Conservation (phyloP, 2,888 invertebrate genomes). For the Rotaria macrura region DNA sequence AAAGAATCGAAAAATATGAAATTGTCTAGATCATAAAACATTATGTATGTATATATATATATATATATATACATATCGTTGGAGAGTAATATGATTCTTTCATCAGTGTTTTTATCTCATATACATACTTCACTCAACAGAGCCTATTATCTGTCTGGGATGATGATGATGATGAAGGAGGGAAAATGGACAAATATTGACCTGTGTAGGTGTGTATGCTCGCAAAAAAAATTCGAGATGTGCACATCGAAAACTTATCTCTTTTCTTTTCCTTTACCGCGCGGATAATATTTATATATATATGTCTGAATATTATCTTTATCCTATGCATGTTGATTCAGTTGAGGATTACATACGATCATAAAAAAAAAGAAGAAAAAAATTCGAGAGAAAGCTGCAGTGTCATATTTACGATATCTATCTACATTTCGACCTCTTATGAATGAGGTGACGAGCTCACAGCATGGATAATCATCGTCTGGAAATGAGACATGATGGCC, state of each 20-base stretch:
- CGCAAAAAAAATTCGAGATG: background rate
- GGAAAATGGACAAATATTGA: background rate
- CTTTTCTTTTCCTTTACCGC: background rate
- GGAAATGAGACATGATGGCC: constrained; percentile 1
- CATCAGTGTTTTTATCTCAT: background rate
- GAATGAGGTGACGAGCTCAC: constrained; percentile 1
- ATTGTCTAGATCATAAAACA: background rate
- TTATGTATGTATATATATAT: background rate
- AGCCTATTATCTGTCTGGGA: background rate
- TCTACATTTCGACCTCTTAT: background rate
- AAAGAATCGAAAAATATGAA: background rate
- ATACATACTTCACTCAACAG: background rate
- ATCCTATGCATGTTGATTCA: background rate
- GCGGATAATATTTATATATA: background rate
- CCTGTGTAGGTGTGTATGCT: background rate
- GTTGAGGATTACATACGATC: constrained; percentile 12
- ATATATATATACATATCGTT: background rate
- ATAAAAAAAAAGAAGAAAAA: background rate
- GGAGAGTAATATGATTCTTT: background rate
- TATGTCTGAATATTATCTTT: background rate
- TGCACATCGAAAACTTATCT: background rate
- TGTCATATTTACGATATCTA: constrained; percentile 5
- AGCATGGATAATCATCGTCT: constrained; percentile 1
- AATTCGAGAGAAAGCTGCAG: background rate
- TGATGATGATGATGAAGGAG: background rate